These are phyloP conservation scores for Lota lota DNA, from an alignment of 2,113 vertebrate genomes.

Conservation along the genomic window DNA sequence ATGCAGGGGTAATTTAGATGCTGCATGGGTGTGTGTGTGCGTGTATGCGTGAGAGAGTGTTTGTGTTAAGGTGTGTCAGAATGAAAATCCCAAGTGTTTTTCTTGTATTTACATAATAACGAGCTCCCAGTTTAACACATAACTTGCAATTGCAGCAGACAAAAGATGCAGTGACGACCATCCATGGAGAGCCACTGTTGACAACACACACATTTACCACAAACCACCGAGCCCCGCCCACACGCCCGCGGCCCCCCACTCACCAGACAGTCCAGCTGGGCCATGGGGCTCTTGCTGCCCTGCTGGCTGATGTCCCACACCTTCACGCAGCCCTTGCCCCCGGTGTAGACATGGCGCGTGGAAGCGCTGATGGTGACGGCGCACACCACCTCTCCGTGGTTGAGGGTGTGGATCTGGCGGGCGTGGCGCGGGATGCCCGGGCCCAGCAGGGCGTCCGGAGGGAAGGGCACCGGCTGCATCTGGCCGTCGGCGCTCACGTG, in stretches of 20 bases:
- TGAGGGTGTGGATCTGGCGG: conserved; percentile 84
- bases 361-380: conserved; percentile 91
- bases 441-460: conserved; percentile 79
- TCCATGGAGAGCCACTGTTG: background rate
- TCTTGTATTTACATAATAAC: too few species aligned
- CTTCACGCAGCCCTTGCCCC: conserved; percentile 88
- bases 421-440: conserved; percentile 82
- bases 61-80: background rate
- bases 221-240: background rate
- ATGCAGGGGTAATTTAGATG: conserved; percentile 32
- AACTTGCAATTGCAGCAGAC: too few species aligned
- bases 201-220: too few species aligned
- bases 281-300: conserved; percentile 84
- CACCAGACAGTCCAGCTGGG: conserved; percentile 85
- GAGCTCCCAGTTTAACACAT: too few species aligned
- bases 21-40: conserved; percentile 5
- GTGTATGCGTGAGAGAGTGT: background rate
- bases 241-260: conserved; percentile 19
- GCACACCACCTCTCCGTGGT: conserved; percentile 87
- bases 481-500: conserved; percentile 87
- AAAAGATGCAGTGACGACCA: too few species aligned
- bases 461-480: conserved; percentile 91
- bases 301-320: conserved; percentile 92
- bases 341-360: conserved; percentile 86
- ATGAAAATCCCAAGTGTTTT: background rate